Conservation (phyloP, 2,797 vertebrate species). For the Pempheris klunzingeri region DNA sequence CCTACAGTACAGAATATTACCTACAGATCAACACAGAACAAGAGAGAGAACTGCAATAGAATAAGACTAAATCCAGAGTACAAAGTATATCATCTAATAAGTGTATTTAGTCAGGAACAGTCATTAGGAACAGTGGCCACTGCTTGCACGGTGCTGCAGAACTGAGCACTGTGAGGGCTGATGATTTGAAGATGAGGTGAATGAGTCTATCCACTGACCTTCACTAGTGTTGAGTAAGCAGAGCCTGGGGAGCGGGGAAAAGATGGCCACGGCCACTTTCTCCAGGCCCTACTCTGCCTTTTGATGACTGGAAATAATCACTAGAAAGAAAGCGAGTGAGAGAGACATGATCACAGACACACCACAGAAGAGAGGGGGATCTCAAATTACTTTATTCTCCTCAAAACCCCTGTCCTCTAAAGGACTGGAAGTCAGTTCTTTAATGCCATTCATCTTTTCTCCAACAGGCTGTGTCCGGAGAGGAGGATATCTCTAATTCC, state of each 20-base stretch:
- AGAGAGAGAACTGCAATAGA: slow-evolving; percentile 57
- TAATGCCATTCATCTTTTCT: slow-evolving; percentile 79
- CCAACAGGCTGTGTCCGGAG: slow-evolving; percentile 75
- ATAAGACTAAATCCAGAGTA: slow-evolving; percentile 41
- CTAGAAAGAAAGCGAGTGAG: slow-evolving; percentile 71
- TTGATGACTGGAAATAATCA: slow-evolving; percentile 82
- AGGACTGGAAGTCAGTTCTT: slow-evolving; percentile 75
- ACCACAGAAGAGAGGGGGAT: slow-evolving; percentile 58
- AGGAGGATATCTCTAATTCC: slow-evolving; percentile 78
- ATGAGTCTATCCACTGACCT: slow-evolving; percentile 80
- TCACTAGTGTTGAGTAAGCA: slow-evolving; percentile 81
- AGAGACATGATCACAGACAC: slow-evolving; percentile 75
- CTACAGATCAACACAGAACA: slow-evolving; percentile 76
- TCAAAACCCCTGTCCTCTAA: slow-evolving; percentile 62
- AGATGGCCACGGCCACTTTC: slow-evolving; percentile 74
- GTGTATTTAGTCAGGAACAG: slow-evolving; percentile 56
- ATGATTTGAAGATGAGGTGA: slow-evolving; percentile 78
- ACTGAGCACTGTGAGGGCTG: slow-evolving; percentile 50
- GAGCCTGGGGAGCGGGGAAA: slow-evolving; percentile 68
- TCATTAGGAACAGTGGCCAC: slow-evolving; percentile 61
- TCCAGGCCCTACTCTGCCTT: slow-evolving; percentile 74
- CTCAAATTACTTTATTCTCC: slow-evolving; percentile 72
- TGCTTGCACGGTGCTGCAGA: slow-evolving; percentile 48
- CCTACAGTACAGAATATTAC: slow-evolving; percentile 75
- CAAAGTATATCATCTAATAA: slow-evolving; percentile 59